Base-by-base conservation (phyloP, 2,888 invertebrate species). In the Polyommatus icarus region DNA sequence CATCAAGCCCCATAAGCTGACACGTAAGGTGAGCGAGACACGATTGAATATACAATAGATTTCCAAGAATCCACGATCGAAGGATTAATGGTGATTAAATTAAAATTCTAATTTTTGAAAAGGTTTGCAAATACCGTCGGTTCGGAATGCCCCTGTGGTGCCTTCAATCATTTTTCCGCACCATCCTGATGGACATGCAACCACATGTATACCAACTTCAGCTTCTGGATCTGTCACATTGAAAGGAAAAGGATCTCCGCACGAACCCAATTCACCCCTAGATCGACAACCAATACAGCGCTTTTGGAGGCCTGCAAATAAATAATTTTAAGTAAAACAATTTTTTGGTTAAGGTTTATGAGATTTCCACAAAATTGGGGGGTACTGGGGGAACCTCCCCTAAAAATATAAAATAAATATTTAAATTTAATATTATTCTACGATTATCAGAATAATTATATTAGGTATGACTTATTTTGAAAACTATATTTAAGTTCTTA, bases 171-270 rank as follows among this genome's bases (percentile, higher is more conserved):
- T 96, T 94, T 98, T 98, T 36, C 97, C 97, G 86, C 98, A 98
- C 98, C 98, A 98, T 61, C 98, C 98, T 0, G 98, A 98, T 0
- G 97, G 97, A 84, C 98, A 98, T 0, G 97, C 97, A 15, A 96
- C 95, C 0, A 96, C 96, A 84, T 96, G 95, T 0, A 98, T 95
- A 0, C 98, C 98, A 54, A 94, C 94, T 85, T 96, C 96, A 29
- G 93, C 91, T 81, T 96, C 96, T 5, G 96, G 95, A 83, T 96
- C 95, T 0, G 98, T 97, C 18, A 95, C 95, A 93, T 98, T 98
- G 83, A 96, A 96, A 1, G 94, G 95, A 85, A 98, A 98, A 12
- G 97, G 96, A 92, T 98, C 98, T 84, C 97, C 97, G 88, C 98
- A 98, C 81, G 97, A 96, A 5, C 98, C 98, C 59, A 97, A 90